These are phyloP conservation scores for Pelochelys cantorii DNA, from an alignment of 2,797 vertebrate genomes.

Conservation along the genomic window DNA sequence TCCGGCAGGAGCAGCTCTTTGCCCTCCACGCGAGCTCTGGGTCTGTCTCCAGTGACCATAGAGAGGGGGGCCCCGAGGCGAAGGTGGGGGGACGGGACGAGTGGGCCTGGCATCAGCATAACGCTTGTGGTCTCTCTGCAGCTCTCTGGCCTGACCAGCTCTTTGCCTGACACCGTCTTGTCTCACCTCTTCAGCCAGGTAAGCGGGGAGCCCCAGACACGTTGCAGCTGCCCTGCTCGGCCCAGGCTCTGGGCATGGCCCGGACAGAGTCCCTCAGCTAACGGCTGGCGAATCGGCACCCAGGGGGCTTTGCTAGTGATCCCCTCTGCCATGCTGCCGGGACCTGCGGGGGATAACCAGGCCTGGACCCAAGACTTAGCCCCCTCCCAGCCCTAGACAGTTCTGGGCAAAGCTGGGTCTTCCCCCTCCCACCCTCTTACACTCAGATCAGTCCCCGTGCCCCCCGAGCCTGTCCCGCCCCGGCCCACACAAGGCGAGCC, in stretches of 20 bases:
- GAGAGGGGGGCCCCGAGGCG: neutral
- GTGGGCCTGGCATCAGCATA: rapidly evolving
- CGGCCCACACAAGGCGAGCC: neutral
- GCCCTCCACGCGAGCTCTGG: neutral
- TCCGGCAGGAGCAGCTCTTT: neutral
- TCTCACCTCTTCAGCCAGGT: slow-evolving; percentile 99
- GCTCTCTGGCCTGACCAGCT: slow-evolving; percentile 94
- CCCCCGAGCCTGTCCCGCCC: neutral
- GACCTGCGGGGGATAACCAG: neutral
- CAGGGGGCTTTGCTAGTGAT: neutral
- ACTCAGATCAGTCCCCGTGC: neutral
- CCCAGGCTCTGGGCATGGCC: neutral
- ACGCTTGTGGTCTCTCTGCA: slow-evolving; percentile 61
- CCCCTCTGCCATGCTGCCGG: neutral
- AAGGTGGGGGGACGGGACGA: neutral
- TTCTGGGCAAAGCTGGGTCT: neutral
- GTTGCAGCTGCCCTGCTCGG: neutral
- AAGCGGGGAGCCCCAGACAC: slow-evolving; percentile 10
- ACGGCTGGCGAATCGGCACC: neutral
- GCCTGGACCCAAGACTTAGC: neutral
- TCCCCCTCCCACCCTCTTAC: neutral
- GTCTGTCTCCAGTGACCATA: neutral
- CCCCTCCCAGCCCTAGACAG: too few relatives aligned
- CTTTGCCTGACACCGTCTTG: slow-evolving; percentile 90
- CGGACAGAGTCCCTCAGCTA: neutral